These are phyloP conservation scores for Syrphus vitripennis DNA, from an alignment of 2,888 invertebrate species.

Conservation along the genomic window DNA sequence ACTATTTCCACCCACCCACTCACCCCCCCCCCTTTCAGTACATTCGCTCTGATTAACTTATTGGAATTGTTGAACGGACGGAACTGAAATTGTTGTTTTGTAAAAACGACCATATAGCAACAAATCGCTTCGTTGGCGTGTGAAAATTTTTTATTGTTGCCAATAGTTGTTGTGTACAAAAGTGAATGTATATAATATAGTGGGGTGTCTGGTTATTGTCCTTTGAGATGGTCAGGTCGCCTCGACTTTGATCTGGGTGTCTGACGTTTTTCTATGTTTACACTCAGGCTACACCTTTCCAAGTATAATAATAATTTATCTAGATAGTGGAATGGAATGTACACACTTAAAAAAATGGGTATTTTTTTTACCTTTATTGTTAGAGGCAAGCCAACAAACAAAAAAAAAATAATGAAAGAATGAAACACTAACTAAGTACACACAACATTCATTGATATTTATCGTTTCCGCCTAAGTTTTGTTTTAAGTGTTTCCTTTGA, in stretches of 20 bases:
- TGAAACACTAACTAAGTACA: constrained; percentile 1
- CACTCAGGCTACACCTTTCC: constrained; percentile 26
- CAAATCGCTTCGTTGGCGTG: constrained; percentile 47
- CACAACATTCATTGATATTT: constrained; percentile 18
- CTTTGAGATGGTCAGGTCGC: constrained; percentile 29
- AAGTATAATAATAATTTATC: constrained; percentile 1
- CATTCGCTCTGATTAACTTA: constrained; percentile 17
- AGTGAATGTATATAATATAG: not conserved
- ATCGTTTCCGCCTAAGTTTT: constrained; percentile 24
- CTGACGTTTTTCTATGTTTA: constrained; percentile 24
- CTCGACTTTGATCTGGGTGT: constrained; percentile 44
- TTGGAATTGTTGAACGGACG: not conserved
- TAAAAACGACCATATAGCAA: constrained; percentile 3
- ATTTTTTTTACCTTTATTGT: constrained; percentile 22
- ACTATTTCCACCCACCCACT: not conserved
- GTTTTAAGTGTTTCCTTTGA: constrained; percentile 28
- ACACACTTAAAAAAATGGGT: constrained; percentile 5
- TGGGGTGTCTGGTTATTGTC: constrained; percentile 65
- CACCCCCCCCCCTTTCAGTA: not conserved
- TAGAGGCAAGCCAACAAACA: not conserved
- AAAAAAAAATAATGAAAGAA: not conserved
- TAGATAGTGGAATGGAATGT: not conserved
- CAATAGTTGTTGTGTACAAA: constrained; percentile 30
- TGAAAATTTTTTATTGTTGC: constrained; percentile 52
- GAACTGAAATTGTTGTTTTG: not conserved